These are phyloP conservation scores for Fratercula arctica DNA, from an alignment of 2,797 vertebrate genomes.

Conservation along the genomic window DNA sequence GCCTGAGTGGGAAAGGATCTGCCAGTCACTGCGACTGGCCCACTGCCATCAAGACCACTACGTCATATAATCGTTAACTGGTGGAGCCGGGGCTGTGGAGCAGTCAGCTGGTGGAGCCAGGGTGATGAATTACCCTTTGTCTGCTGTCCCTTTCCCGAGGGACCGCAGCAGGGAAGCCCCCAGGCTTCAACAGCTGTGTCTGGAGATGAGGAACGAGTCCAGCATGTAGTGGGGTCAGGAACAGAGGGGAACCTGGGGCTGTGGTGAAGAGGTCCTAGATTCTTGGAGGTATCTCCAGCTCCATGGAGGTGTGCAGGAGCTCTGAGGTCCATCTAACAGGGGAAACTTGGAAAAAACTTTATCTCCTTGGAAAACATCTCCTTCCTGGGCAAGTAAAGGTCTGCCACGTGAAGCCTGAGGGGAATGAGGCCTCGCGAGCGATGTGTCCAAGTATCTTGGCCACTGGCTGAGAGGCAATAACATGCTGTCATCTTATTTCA, in stretches of 20 bases:
- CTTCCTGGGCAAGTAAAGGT: not conserved
- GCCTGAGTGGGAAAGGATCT: not conserved
- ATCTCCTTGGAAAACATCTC: not conserved
- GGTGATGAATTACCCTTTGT: constrained; percentile 24
- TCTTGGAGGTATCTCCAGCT: not conserved
- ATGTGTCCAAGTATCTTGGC: not conserved
- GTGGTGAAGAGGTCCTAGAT: not conserved
- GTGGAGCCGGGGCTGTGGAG: not conserved
- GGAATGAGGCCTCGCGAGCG: not conserved
- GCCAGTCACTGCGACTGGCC: constrained; percentile 9
- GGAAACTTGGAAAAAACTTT: not conserved
- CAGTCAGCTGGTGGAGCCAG: not conserved
- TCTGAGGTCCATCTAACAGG: not conserved
- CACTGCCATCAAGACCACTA: not conserved
- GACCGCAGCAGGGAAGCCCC: not conserved
- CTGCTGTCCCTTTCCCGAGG: not conserved
- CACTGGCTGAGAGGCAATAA: not conserved
- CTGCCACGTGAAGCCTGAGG: not conserved
- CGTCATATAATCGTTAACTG: not conserved
- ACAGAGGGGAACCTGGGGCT: not conserved
- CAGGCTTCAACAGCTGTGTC: not conserved
- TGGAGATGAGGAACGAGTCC: accelerated
- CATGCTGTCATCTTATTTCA: not conserved
- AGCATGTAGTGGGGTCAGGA: not conserved
- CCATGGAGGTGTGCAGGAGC: not conserved